phyloP scores from a whole-genome alignment of 1,140 invertebrate species.

The Trichonephila clavata region DNA sequence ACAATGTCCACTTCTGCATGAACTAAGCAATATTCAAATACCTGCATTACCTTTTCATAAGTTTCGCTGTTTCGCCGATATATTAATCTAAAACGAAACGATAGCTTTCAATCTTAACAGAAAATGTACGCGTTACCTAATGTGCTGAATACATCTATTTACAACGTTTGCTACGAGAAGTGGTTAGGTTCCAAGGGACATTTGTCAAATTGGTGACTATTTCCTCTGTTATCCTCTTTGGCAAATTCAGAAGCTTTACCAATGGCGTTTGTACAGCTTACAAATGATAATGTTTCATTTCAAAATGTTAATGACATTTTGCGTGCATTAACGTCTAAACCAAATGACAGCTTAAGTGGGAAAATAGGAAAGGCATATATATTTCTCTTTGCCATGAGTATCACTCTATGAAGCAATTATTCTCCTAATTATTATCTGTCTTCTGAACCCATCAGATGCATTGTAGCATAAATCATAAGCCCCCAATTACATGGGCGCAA shows the following conservation, averaged over 20 bases:
- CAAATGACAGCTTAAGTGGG: slow-evolving; percentile 17
- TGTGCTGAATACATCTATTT: background rate
- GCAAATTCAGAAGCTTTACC: background rate
- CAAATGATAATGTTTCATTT: slow-evolving; percentile 47
- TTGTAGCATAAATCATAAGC: slow-evolving; percentile 38
- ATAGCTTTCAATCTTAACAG: background rate
- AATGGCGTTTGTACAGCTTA: slow-evolving; percentile 2
- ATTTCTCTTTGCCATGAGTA: slow-evolving; percentile 21
- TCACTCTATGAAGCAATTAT: slow-evolving; percentile 16
- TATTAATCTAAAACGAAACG: background rate
- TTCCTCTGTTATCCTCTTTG: background rate
- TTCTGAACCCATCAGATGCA: slow-evolving; percentile 19
- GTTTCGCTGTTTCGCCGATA: too few species aligned
- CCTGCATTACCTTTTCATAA: too few species aligned
- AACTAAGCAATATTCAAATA: too few species aligned
- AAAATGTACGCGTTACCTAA: background rate
- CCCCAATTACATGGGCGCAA: slow-evolving; percentile 28
- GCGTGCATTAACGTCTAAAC: slow-evolving; percentile 8
- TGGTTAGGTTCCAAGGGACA: slow-evolving; percentile 19
- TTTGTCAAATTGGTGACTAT: background rate
- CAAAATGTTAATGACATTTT: slow-evolving; percentile 35
- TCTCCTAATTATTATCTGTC: slow-evolving; percentile 46
- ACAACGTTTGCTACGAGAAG: background rate
- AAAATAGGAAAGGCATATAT: slow-evolving; percentile 9
- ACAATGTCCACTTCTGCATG: too few species aligned